Base-by-base conservation (phyloP, 1,140 invertebrate species). In the Papilio polytes region DNA sequence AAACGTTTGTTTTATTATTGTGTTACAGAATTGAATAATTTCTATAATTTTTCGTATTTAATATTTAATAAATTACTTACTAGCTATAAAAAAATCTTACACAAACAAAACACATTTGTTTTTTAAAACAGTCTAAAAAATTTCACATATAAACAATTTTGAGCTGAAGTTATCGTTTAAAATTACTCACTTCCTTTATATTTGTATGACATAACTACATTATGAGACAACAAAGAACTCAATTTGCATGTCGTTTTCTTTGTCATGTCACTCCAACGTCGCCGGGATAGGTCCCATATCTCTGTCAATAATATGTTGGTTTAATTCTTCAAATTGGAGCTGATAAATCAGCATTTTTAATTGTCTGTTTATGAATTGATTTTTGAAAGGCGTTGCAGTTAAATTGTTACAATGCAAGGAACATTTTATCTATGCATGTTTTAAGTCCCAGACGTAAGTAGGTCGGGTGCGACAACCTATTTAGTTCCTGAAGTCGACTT, bases 381-480 rank as follows among this genome's bases (percentile, higher is more conserved):
- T 51, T 15, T 18, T 3, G n/a, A 10, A 20, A 6, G 53, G 6
- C n/a, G 20, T 51, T 51, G 15, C 13, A 18, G 4, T 51, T 6
- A 15, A 51, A 41, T 26, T 26, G 9, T 26, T 26, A 63, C 10
- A 22, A 66, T 66, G 22, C 22, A 66, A 66, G 63, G 12, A 66
- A 31, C 63, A 8, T 26, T 66, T 66, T 66, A 36, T 66, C 63
- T 66, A 66, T 66, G 26, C 22, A 66, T 15, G 13, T 13, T 6
- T 66, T 31, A 66, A 66, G 31, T 15, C 26, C 15, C 12, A 13
- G 20, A 48, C 51, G 74, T 20, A 76, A 53, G 13, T 76, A 76
- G 74, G 74, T 51, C 74, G 74, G 22, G 41, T 13, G 74, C 44
- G n/a, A 76, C 74, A 46, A 18, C 73, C 73, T 76, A 76, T 76